A percentile compares a stretch with the other conserved stretches of the same genome.
Evolutionary conservation across 2,888 invertebrate genomes (phyloP).

Genomic region (Prosapia bicincta): DNA sequence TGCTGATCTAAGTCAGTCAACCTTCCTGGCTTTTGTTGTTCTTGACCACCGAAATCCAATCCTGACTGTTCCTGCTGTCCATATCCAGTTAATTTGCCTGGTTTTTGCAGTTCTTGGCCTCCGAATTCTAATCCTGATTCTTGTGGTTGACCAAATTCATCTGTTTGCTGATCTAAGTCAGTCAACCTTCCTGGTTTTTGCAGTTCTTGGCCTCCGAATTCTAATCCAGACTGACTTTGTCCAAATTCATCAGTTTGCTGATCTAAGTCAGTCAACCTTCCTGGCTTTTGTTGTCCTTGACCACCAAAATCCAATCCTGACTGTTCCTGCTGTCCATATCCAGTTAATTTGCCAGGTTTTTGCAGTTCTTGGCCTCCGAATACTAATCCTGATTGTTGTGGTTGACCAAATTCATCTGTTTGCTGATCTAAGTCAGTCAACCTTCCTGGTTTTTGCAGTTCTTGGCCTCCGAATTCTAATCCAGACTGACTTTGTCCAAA

Average conservation of each 20-base stretch:
- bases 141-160: constrained; percentile 29
- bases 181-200: constrained; percentile 11
- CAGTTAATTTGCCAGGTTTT: constrained; percentile 9
- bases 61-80: constrained; percentile 16
- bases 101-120: background rate
- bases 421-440: background rate
- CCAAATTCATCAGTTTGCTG: constrained; percentile 34
- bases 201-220: constrained; percentile 22
- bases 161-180: constrained; percentile 15
- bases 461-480: constrained; percentile 1
- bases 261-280: background rate
- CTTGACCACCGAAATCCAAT: constrained; percentile 15
- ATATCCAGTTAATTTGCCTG: background rate
- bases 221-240: constrained; percentile 33
- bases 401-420: constrained; percentile 18
- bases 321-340: constrained; percentile 17
- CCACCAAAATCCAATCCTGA: constrained; percentile 9
- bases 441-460: background rate
- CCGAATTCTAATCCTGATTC: constrained; percentile 24
- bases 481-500: constrained; percentile 30
- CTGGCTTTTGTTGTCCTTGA: background rate
- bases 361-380: constrained; percentile 8
- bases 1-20: constrained; percentile 1
- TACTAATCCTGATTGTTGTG: background rate
- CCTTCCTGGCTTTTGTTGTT: background rate